phyloP scores from a whole-genome alignment of 2,797 vertebrate species.

The Spea hammondii region DNA sequence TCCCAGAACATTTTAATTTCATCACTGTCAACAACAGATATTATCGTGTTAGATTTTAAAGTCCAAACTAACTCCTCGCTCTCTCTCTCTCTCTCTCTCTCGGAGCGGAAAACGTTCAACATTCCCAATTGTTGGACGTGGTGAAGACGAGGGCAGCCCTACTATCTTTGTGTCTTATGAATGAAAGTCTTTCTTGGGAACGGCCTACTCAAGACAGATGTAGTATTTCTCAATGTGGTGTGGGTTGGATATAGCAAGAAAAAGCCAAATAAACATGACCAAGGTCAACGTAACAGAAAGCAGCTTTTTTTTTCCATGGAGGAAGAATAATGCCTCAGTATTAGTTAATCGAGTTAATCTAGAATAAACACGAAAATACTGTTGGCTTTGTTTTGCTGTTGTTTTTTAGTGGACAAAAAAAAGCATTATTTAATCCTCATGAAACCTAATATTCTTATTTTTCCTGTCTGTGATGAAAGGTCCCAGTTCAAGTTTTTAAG shows the following conservation, averaged over 20 bases:
- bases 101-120: constrained; percentile 47
- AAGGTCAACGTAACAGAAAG: constrained; percentile 59
- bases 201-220: constrained; percentile 60
- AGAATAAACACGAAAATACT: constrained; percentile 47
- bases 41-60: constrained; percentile 43
- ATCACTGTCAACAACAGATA: constrained; percentile 59
- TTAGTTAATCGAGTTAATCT: constrained; percentile 54
- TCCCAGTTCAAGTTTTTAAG: background rate
- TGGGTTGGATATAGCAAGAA: constrained; percentile 58
- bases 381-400: constrained; percentile 18
- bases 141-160: constrained; percentile 52
- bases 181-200: constrained; percentile 59
- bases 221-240: constrained; percentile 58
- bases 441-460: background rate
- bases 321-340: constrained; percentile 51
- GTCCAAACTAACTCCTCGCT: background rate
- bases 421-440: constrained; percentile 9
- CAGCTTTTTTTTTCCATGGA: constrained; percentile 41
- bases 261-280: constrained; percentile 59
- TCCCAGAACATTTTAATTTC: constrained; percentile 64
- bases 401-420: background rate
- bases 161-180: constrained; percentile 59
- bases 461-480: background rate
- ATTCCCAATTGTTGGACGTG: constrained; percentile 53
- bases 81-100: constrained; percentile 32